Conservation (phyloP, 2,113 vertebrate genomes). For the Thalassarche chlororhynchos region DNA sequence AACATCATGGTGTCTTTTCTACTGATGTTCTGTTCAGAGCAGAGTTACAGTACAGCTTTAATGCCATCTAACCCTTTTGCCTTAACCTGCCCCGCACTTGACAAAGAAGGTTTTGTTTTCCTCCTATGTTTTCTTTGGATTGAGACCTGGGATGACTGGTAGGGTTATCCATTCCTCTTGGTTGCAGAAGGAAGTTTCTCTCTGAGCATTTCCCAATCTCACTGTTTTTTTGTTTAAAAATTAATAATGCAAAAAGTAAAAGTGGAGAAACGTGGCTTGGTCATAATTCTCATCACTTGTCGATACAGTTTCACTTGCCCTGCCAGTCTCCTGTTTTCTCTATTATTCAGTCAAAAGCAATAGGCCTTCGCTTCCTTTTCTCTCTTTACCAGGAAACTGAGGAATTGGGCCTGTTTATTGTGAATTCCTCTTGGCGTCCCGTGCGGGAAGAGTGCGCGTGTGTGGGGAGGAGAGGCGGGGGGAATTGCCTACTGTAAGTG, state of each 20-base stretch:
- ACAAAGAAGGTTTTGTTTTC: not conserved
- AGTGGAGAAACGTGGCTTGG: not conserved
- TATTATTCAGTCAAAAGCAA: not conserved
- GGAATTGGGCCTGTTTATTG: not conserved
- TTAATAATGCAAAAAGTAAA: not conserved
- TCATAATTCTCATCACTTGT: not conserved
- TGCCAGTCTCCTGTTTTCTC: not conserved
- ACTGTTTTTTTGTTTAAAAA: not conserved
- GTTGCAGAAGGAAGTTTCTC: slow-evolving; percentile 5
- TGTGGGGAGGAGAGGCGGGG: not conserved
- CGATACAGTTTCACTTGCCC: not conserved
- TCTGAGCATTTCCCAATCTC: not conserved
- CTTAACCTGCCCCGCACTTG: not conserved
- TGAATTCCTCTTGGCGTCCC: not conserved
- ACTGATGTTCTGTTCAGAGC: not conserved
- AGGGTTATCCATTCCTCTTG: not conserved
- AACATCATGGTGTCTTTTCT: not conserved
- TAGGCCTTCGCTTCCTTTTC: not conserved
- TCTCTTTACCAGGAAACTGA: not conserved
- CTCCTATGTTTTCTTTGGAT: not conserved
- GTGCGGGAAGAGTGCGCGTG: fast-evolving
- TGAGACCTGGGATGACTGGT: not conserved
- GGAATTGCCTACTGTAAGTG: not conserved
- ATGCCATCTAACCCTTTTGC: not conserved
- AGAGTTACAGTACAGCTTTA: not conserved